Evolutionary conservation across 2,888 invertebrate genomes (phyloP).

Genomic region (Lissonota sp.): DNA sequence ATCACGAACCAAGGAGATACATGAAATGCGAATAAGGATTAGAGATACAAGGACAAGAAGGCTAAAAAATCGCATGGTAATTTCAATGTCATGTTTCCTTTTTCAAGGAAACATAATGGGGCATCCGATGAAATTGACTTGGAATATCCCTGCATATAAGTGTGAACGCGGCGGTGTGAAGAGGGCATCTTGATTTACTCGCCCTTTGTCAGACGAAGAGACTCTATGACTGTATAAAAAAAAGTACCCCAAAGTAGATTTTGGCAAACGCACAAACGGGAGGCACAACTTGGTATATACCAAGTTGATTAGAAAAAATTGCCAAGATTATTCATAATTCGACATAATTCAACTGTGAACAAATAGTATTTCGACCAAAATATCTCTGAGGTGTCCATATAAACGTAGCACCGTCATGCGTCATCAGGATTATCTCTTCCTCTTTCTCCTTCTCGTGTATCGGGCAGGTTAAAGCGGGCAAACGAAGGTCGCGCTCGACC

Average conservation of each 20-base stretch:
- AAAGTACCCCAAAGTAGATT: no score
- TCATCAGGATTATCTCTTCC: conserved; percentile 52
- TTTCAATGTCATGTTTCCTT: neutral
- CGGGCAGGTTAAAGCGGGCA: conserved; percentile 62
- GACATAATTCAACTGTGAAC: no score
- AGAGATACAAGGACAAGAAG: conserved; percentile 43
- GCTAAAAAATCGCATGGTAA: conserved; percentile 29
- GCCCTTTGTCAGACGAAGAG: neutral
- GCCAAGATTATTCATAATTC: no score
- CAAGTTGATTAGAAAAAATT: no score
- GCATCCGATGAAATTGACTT: no score
- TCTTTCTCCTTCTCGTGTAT: neutral
- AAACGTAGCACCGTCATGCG: conserved; percentile 14
- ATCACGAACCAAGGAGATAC: neutral
- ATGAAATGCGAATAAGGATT: conserved; percentile 19
- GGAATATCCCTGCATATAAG: no score
- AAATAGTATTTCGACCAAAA: no score
- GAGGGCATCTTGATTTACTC: conserved; percentile 82
- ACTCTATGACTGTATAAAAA: no score
- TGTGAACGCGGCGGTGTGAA: no score
- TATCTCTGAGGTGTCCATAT: neutral
- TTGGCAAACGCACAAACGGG: no score
- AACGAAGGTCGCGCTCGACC: conserved; percentile 44
- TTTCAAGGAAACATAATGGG: no score
- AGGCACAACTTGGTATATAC: no score